Percentiles rank a stretch among this genome's conserved stretches.
Conservation (phyloP, 2,113 vertebrate genomes). For the Vicugna pacos region DNA sequence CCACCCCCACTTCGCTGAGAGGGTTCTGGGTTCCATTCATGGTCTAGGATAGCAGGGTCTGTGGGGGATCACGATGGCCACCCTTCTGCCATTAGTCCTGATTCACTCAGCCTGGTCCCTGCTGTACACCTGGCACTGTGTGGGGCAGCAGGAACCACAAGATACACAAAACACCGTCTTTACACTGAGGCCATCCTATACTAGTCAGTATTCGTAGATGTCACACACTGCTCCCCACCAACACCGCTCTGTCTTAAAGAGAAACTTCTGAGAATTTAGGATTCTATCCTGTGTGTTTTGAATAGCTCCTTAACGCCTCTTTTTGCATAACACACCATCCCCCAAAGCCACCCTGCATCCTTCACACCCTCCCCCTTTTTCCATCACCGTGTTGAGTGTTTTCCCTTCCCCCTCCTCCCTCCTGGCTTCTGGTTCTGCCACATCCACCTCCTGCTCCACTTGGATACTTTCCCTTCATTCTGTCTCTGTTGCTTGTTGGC, state of each 20-base stretch:
- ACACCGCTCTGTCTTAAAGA: not conserved
- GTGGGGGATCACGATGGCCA: not conserved
- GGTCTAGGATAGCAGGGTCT: not conserved
- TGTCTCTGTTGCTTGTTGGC: not conserved
- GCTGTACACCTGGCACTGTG: not conserved
- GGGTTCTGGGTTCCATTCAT: not conserved
- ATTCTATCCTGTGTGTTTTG: not conserved
- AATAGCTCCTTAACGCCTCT: not conserved
- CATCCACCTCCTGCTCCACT: not conserved
- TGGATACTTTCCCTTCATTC: not conserved
- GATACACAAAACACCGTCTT: not conserved
- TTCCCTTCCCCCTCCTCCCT: not conserved
- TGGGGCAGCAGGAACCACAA: not conserved
- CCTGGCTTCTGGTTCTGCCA: not conserved
- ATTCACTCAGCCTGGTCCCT: not conserved
- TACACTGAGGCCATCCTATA: not conserved
- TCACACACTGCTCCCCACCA: not conserved
- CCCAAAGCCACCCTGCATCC: not conserved
- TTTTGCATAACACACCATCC: not conserved
- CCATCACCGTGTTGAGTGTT: rapidly evolving
- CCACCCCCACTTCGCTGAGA: not conserved
- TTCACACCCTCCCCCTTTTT: not conserved
- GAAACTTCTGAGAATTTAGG: not conserved
- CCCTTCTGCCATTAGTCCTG: rapidly evolving
- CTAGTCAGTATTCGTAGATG: rapidly evolving